Evolutionary conservation across 1,140 invertebrate genomes (phyloP).

Genomic region (Drosophila guanche): DNA sequence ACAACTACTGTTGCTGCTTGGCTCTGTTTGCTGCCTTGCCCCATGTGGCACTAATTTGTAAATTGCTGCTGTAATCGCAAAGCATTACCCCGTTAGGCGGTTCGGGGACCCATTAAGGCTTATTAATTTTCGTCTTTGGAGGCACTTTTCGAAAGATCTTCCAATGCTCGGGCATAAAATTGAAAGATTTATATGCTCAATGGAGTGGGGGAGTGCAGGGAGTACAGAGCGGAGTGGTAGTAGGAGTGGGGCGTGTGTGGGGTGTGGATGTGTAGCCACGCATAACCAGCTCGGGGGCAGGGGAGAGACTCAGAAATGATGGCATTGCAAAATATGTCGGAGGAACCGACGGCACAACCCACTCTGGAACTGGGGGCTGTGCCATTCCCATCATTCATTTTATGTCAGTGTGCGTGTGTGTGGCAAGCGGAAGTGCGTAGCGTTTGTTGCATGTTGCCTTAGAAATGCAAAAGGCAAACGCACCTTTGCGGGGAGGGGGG

Average conservation of each 20-base stretch:
- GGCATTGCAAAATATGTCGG: slow-evolving; percentile 70
- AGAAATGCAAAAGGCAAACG: slow-evolving; percentile 70
- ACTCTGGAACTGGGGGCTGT: slow-evolving; percentile 15
- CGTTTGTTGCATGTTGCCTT: slow-evolving; percentile 80
- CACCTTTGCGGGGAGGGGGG: slow-evolving; percentile 45
- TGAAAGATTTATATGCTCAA: slow-evolving; percentile 65
- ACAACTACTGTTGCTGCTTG: slow-evolving; percentile 22
- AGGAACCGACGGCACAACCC: slow-evolving; percentile 5
- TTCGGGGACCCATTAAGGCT: slow-evolving; percentile 53
- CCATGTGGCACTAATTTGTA: slow-evolving; percentile 81
- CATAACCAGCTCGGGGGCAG: slow-evolving; percentile 57
- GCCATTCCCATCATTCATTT: slow-evolving; percentile 67
- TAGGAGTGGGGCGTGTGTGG: slow-evolving; percentile 3
- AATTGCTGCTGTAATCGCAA: slow-evolving; percentile 78
- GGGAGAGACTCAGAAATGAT: slow-evolving; percentile 60
- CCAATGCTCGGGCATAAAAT: slow-evolving; percentile 35
- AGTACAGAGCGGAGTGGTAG: background rate
- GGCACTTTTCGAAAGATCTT: slow-evolving; percentile 41
- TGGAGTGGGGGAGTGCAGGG: slow-evolving; percentile 17
- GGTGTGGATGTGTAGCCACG: slow-evolving; percentile 58
- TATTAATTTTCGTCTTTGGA: slow-evolving; percentile 72
- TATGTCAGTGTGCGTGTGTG: background rate
- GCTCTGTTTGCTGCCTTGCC: slow-evolving; percentile 39
- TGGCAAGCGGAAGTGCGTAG: slow-evolving; percentile 78
- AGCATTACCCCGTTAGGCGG: slow-evolving; percentile 42